These are phyloP conservation scores for Phaetusa simplex DNA, from an alignment of 2,113 vertebrate genomes.

Conservation along the genomic window DNA sequence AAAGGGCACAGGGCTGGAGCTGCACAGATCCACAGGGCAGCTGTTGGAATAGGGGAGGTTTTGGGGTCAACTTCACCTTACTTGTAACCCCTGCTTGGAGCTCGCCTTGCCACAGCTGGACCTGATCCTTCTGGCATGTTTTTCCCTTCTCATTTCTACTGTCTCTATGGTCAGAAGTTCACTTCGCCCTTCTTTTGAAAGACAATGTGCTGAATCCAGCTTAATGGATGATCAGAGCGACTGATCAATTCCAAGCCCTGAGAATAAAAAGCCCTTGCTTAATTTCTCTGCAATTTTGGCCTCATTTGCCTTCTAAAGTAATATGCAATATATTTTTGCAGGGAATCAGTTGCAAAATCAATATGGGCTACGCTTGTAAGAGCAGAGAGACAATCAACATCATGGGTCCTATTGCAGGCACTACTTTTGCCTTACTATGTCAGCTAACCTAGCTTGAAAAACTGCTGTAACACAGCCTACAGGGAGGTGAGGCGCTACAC, in stretches of 20 bases:
- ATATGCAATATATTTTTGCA: conserved; percentile 4
- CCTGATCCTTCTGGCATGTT: background rate
- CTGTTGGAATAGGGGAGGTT: background rate
- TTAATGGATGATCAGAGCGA: background rate
- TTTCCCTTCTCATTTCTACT: background rate
- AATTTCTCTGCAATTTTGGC: background rate
- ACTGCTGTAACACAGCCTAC: background rate
- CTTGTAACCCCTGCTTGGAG: background rate
- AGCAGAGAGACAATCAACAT: background rate
- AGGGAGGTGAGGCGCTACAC: background rate
- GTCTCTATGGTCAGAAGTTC: background rate
- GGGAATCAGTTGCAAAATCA: background rate
- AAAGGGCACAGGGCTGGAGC: background rate
- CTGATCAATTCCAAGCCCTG: background rate
- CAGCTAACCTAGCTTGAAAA: background rate
- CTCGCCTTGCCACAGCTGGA: background rate
- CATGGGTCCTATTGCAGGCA: background rate
- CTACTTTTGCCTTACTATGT: background rate
- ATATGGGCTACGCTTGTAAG: background rate
- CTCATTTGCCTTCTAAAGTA: conserved; percentile 22
- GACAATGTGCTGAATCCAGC: background rate
- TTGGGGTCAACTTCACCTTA: background rate
- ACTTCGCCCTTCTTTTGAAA: background rate
- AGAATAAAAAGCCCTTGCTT: background rate
- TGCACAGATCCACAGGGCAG: background rate